Evolutionary conservation across 2,888 invertebrate species (phyloP).

Genomic region (Fragum whitleyi): DNA sequence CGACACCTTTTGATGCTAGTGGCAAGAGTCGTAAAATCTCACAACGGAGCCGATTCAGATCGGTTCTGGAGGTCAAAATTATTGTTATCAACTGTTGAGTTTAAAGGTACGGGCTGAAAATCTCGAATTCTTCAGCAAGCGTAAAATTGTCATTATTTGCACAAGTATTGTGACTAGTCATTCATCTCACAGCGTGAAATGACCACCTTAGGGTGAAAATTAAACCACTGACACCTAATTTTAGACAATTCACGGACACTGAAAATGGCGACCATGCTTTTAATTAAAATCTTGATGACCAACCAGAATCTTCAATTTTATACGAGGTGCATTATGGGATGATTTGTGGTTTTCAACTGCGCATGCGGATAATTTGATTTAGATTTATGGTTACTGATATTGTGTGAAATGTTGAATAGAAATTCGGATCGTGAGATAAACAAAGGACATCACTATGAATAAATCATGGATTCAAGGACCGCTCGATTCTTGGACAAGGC

Average conservation of each 20-base stretch:
- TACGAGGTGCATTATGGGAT: slow-evolving; percentile 24
- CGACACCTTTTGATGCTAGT: too few relatives aligned
- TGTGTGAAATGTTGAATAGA: not conserved
- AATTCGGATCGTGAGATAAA: not conserved
- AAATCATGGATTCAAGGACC: too few relatives aligned
- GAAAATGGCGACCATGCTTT: slow-evolving; percentile 28
- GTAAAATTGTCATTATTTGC: slow-evolving; percentile 45
- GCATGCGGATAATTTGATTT: slow-evolving; percentile 21
- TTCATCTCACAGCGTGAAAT: slow-evolving; percentile 50
- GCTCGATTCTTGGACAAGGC: too few relatives aligned
- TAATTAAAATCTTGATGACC: slow-evolving; percentile 51
- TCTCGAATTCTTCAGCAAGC: not conserved
- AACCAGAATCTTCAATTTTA: slow-evolving; percentile 35
- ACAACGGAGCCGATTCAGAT: too few relatives aligned
- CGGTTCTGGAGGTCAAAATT: too few relatives aligned
- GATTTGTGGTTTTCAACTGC: slow-evolving; percentile 26
- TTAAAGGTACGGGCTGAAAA: not conserved
- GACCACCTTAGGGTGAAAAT: slow-evolving; percentile 50
- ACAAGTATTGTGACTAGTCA: slow-evolving; percentile 40
- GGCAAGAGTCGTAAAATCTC: too few relatives aligned
- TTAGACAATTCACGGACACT: slow-evolving; percentile 31
- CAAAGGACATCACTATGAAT: not conserved
- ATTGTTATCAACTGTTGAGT: not conserved
- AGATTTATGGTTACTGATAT: slow-evolving; percentile 17
- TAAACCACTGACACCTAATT: slow-evolving; percentile 32